Conservation (phyloP, 2,113 vertebrate genomes). For the Phyllopteryx taeniolatus region DNA sequence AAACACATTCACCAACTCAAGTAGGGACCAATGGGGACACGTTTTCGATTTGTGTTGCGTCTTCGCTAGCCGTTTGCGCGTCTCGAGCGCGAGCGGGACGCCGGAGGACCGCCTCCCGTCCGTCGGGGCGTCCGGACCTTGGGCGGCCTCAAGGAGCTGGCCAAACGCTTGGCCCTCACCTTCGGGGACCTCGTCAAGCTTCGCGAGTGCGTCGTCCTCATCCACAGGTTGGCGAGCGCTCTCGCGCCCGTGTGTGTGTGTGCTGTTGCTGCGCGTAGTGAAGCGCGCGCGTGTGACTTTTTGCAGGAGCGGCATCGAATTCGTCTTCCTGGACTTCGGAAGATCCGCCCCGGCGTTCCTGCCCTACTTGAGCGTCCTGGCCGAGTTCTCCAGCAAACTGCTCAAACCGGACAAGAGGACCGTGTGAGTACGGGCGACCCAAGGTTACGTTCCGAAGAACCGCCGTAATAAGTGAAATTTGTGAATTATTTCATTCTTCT, state of each 20-base stretch:
- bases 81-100: conserved; percentile 73
- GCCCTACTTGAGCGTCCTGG: conserved; percentile 83
- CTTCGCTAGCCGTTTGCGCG: conserved; percentile 77
- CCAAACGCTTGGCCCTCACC: conserved; percentile 84
- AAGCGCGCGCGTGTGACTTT: conserved; percentile 4
- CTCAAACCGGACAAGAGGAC: conserved; percentile 88
- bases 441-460: too few species aligned
- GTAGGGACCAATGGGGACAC: not conserved
- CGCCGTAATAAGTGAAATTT: too few species aligned
- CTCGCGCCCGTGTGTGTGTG: too few species aligned
- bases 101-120: conserved; percentile 44
- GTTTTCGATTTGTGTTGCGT: not conserved
- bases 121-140: conserved; percentile 76
- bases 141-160: conserved; percentile 86
- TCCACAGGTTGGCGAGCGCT: conserved; percentile 80
- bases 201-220: conserved; percentile 84
- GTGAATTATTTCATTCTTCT: too few species aligned
- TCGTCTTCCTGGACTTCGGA: conserved; percentile 80
- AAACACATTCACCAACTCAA: conserved; percentile 2
- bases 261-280: not conserved
- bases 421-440: conserved; percentile 77
- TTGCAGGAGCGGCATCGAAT: conserved; percentile 84
- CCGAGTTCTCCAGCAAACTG: conserved; percentile 88
- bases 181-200: conserved; percentile 87
- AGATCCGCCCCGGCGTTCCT: conserved; percentile 74